Evolutionary conservation across 1,140 invertebrate species (phyloP).

Genomic region (Gyrodactylus bullatarudis): DNA sequence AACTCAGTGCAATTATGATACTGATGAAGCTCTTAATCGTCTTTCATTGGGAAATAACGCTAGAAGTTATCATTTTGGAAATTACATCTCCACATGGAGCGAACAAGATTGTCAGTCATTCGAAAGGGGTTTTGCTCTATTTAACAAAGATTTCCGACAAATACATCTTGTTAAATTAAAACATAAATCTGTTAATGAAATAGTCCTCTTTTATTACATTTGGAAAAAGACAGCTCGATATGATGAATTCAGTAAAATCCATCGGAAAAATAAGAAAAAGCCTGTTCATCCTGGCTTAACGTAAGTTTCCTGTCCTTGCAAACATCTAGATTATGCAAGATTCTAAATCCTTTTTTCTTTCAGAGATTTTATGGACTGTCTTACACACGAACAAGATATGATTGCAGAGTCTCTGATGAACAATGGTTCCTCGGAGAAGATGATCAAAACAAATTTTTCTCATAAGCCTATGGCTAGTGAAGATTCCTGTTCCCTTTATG

Average conservation of each 20-base stretch:
- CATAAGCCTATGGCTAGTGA: no score
- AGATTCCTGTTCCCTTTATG: no score
- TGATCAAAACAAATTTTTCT: no score
- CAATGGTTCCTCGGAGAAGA: neutral
- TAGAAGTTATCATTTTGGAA: neutral
- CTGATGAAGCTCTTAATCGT: neutral
- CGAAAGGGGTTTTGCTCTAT: neutral
- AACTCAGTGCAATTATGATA: neutral
- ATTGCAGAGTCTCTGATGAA: neutral
- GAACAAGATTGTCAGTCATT: slow-evolving; percentile 3
- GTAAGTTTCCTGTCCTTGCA: neutral
- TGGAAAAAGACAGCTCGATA: slow-evolving; percentile 6
- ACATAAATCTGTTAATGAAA: neutral
- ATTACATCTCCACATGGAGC: neutral
- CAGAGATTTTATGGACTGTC: slow-evolving; percentile 5
- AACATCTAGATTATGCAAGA: neutral
- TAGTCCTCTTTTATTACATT: slow-evolving; percentile 1
- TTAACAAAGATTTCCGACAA: slow-evolving; percentile 1
- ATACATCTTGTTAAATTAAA: neutral
- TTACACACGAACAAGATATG: neutral
- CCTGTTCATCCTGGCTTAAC: neutral
- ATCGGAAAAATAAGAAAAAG: neutral
- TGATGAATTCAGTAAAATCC: slow-evolving; percentile 1
- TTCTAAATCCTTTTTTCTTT: no score
- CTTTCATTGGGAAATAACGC: neutral